A percentile compares a stretch with the other conserved stretches of the same genome.
phyloP scores from a whole-genome alignment of 2,797 vertebrate genomes.

The Bradypus variegatus region DNA sequence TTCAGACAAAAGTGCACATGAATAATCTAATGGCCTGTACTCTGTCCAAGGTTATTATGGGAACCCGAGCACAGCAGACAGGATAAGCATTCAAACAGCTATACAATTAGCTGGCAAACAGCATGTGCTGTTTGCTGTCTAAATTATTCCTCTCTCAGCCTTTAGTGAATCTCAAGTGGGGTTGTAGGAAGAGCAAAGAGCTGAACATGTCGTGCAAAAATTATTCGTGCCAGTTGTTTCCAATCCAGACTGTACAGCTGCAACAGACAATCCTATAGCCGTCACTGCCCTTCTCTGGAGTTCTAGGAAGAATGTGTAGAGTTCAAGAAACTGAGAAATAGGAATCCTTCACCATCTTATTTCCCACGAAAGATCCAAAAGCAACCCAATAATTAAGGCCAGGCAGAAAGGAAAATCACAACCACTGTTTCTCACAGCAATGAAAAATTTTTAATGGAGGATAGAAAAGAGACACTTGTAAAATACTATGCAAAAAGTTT shows the following conservation, averaged over 20 bases:
- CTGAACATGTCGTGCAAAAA: not conserved
- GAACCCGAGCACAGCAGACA: not conserved
- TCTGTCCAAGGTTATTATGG: constrained; percentile 12
- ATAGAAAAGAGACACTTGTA: not conserved
- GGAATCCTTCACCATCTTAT: not conserved
- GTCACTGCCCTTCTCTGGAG: constrained; percentile 47
- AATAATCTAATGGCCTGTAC: constrained; percentile 11
- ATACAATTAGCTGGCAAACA: constrained; percentile 32
- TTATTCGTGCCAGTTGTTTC: not conserved
- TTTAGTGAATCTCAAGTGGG: constrained; percentile 26
- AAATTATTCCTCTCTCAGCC: not conserved
- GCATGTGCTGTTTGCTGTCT: not conserved
- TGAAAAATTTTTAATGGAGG: not conserved
- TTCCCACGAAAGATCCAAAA: constrained; percentile 31
- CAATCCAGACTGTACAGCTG: constrained; percentile 61
- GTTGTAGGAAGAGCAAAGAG: constrained; percentile 37
- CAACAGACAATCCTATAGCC: constrained; percentile 9
- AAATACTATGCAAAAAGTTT: not conserved
- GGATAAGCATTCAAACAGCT: constrained; percentile 12
- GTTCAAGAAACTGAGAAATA: constrained; percentile 46
- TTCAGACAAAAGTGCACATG: constrained; percentile 33
- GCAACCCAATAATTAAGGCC: not conserved
- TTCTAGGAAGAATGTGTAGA: constrained; percentile 38
- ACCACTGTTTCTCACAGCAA: not conserved
- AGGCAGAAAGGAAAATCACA: not conserved